Percentiles rank a stretch among this genome's conserved stretches.
Conservation (phyloP, 2,113 vertebrate genomes). For the Rhabdornis inornatus region DNA sequence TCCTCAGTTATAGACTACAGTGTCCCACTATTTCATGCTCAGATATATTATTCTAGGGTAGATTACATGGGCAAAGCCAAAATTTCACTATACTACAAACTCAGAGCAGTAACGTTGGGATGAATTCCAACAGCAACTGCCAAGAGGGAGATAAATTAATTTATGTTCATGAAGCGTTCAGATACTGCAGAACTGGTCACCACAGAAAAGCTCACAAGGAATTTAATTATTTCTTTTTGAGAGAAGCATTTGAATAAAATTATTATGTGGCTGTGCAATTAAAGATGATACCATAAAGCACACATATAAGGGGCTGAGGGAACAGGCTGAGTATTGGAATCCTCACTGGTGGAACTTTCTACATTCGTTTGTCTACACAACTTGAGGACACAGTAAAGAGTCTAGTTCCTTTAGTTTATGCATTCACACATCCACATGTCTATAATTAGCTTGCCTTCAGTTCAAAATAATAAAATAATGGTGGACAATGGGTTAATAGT, state of each 20-base stretch:
- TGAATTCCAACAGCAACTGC: constrained; percentile 30
- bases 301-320: not conserved
- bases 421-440: not conserved
- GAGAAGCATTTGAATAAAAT: not conserved
- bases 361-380: not conserved
- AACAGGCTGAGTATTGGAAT: not conserved
- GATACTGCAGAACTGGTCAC: not conserved
- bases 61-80: constrained; percentile 37
- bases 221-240: constrained; percentile 7
- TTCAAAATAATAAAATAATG: not conserved
- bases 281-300: not conserved
- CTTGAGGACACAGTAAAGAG: not conserved
- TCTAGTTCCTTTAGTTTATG: not conserved
- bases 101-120: not conserved
- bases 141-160: constrained; percentile 23
- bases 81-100: not conserved
- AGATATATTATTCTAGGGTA: constrained; percentile 15
- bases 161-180: not conserved
- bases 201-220: not conserved
- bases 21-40: not conserved
- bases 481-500: not conserved
- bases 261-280: not conserved
- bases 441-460: not conserved
- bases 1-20: constrained; percentile 13
- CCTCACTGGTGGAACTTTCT: not conserved